A percentile compares a stretch with the other conserved stretches of the same genome.
These are phyloP conservation scores for Xenus cinereus DNA, from an alignment of 2,113 vertebrate genomes.

Conservation along the genomic window DNA sequence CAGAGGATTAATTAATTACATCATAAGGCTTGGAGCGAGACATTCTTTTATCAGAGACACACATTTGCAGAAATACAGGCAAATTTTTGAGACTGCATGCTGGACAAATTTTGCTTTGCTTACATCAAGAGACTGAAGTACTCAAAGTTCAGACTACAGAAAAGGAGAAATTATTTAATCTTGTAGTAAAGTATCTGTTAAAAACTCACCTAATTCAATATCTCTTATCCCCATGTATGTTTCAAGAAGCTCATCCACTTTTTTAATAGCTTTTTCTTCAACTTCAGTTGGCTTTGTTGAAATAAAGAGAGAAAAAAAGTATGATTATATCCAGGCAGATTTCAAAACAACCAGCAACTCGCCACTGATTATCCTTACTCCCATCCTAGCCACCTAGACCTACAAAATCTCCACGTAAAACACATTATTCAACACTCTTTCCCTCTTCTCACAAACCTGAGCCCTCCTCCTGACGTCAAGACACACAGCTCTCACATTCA, in stretches of 20 bases:
- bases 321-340: neutral
- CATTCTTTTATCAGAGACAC: neutral
- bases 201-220: constrained; percentile 87
- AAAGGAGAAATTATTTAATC: neutral
- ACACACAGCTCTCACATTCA: neutral
- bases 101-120: neutral
- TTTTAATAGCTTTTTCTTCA: constrained; percentile 90
- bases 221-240: constrained; percentile 98
- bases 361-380: neutral
- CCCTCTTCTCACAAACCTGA: neutral
- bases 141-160: neutral
- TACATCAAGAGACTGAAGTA: neutral
- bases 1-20: neutral
- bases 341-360: neutral
- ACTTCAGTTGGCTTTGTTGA: constrained; percentile 84
- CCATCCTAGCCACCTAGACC: neutral
- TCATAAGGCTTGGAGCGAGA: neutral
- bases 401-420: neutral
- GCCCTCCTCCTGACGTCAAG: neutral
- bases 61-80: neutral
- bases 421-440: neutral
- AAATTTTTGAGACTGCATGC: neutral
- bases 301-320: constrained; percentile 2
- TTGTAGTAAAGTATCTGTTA: neutral
- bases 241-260: constrained; percentile 94